These are phyloP conservation scores for Salarias fasciatus DNA, from an alignment of 2,797 vertebrate species.

Conservation along the genomic window DNA sequence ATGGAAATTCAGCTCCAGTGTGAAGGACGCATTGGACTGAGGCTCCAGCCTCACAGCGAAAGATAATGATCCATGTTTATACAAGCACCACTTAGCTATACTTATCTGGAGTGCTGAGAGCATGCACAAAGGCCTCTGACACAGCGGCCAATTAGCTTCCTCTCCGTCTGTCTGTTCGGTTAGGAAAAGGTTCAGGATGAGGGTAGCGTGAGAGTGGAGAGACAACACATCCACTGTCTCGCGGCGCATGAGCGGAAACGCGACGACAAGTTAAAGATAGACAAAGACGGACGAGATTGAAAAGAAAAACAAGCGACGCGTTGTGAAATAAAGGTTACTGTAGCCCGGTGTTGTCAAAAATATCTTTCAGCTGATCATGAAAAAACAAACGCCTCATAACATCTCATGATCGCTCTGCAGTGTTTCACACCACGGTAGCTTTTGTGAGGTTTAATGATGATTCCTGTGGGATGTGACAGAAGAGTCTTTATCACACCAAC, in stretches of 20 bases:
- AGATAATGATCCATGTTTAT: conserved; percentile 78
- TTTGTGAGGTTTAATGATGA: too few relatives aligned
- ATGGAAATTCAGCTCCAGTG: conserved; percentile 24
- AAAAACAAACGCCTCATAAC: too few relatives aligned
- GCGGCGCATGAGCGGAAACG: conserved; percentile 30
- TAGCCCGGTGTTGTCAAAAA: too few relatives aligned
- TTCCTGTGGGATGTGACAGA: too few relatives aligned
- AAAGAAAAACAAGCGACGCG: background rate
- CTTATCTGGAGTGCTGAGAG: conserved; percentile 76
- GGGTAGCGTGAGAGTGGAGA: conserved; percentile 65
- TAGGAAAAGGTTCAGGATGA: conserved; percentile 38
- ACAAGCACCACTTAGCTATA: conserved; percentile 67
- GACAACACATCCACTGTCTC: conserved; percentile 64
- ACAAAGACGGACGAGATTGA: conserved; percentile 1
- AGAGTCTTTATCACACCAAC: too few relatives aligned
- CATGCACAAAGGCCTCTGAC: conserved; percentile 70
- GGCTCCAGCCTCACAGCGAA: conserved; percentile 54
- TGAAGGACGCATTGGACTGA: conserved; percentile 47
- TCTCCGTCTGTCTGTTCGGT: conserved; percentile 42
- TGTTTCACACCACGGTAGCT: too few relatives aligned
- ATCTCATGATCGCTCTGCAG: too few relatives aligned
- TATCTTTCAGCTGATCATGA: too few relatives aligned
- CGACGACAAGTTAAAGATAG: conserved; percentile 10
- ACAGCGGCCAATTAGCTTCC: conserved; percentile 72
- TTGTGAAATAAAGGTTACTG: too few relatives aligned